phyloP scores from a whole-genome alignment of 2,113 vertebrate genomes.

The Dendropsophus ebraccatus region DNA sequence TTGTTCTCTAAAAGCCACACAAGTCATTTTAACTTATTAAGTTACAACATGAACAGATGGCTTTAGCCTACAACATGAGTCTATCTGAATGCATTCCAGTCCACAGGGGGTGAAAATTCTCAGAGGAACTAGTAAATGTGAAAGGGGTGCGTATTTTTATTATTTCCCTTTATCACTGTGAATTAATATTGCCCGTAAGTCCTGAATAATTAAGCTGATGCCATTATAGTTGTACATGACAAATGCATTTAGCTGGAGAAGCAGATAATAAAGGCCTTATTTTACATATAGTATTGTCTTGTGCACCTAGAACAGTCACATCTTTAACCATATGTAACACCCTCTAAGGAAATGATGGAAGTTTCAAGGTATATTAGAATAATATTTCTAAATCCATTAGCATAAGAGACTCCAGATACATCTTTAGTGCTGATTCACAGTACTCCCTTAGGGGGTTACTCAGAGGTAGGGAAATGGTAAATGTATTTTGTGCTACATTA shows the following conservation, averaged over 20 bases:
- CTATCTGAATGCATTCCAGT: constrained; percentile 56
- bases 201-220: constrained; percentile 7
- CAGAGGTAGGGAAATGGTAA: constrained; percentile 19
- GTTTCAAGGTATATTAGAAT: constrained; percentile 54
- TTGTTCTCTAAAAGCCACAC: constrained; percentile 52
- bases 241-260: constrained; percentile 7
- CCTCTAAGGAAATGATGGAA: constrained; percentile 37
- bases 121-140: constrained; percentile 57
- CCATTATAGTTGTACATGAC: background rate
- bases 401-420: constrained; percentile 33
- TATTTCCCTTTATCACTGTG: constrained; percentile 61
- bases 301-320: constrained; percentile 36
- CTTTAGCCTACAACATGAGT: constrained; percentile 49
- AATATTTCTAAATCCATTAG: constrained; percentile 47
- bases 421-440: constrained; percentile 46
- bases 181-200: constrained; percentile 9
- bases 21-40: constrained; percentile 61
- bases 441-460: constrained; percentile 34
- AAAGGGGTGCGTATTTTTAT: constrained; percentile 64
- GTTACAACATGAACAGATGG: constrained; percentile 54
- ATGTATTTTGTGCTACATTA: constrained; percentile 36
- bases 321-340: constrained; percentile 56
- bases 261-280: background rate
- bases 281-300: background rate
- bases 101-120: constrained; percentile 57